phyloP scores from a whole-genome alignment of 2,113 vertebrate species.

The Rhombomys opimus region DNA sequence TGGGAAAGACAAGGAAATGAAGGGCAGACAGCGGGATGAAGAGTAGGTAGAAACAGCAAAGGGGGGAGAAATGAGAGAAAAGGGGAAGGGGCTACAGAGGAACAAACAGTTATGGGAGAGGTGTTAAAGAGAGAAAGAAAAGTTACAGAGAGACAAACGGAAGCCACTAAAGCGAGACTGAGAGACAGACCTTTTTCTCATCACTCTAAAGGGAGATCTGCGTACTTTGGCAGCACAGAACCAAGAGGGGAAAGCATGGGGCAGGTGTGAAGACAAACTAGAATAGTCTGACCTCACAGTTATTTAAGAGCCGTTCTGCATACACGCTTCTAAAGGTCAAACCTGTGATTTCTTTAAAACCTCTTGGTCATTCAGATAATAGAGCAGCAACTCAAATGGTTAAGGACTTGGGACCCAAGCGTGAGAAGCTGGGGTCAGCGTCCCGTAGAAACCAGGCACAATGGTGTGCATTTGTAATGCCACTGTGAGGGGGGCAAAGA shows the following conservation, averaged over 20 bases:
- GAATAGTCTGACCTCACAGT: fast-evolving
- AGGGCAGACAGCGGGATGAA: background rate
- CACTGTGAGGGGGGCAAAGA: background rate
- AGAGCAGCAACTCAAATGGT: background rate
- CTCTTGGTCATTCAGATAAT: background rate
- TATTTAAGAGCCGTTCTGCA: background rate
- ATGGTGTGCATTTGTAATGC: background rate
- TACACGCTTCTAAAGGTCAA: background rate
- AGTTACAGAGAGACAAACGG: no score
- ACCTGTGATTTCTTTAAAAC: background rate
- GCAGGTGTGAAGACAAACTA: background rate
- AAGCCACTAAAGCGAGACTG: no score
- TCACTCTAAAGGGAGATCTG: background rate
- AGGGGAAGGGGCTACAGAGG: background rate
- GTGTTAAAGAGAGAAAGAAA: background rate
- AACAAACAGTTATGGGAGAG: background rate
- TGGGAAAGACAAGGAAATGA: background rate
- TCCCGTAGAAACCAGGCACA: background rate
- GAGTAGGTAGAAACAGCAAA: background rate
- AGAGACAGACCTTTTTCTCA: no score
- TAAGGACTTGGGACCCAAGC: background rate
- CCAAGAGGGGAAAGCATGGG: fast-evolving
- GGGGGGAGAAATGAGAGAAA: no score
- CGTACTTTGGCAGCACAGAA: fast-evolving
- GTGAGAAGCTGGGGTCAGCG: background rate